Base-by-base conservation (phyloP, 2,888 invertebrate genomes). In the Drosophila seclusa region DNA sequence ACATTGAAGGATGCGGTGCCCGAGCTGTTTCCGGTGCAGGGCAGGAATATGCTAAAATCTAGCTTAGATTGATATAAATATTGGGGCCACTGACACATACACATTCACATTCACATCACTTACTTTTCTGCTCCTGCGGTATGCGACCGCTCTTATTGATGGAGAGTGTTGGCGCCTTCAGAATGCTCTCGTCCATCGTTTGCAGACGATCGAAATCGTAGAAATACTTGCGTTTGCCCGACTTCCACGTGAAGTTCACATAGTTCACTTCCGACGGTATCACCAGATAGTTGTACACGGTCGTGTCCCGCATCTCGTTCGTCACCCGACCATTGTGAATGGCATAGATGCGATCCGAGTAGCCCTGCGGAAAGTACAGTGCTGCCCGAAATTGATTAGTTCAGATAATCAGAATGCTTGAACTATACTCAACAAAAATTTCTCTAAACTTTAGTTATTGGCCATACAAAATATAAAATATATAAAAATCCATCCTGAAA, bases 221-320 rank as follows among this genome's bases (percentile, higher is more conserved):
- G 90, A 95, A 95, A 92, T 97, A 97, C 91, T 96, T 96, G 92
- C 96, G 96, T 79, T 94, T 94, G 24, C 97, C 97, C 1, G 97
- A 96, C 90, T 96, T 96, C 98, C 98, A 98, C 52, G 98, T 98
- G 91, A 98, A 98, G 93, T 98, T 98, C 2, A 98, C 97, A 92
- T 96, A 96, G 73, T 96, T 96, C 31, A 98, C 97, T 94, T 98
- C 98, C 7, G 98, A 96, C 2, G 98, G 98, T 91, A 99, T 98
- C 67, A 97, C 96, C 80, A 98, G 94, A 91, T 97, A 96, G 91
- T 96, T 96, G 86, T 98, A 98, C 91, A 98, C 97, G 92, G 97
- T 97, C 2, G 98, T 98, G 91, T 98, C 98, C 82, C 97, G 94
- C 64, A 99, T 96, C 93, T 98, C 97, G 10, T 97, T 96, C 27